Base-by-base conservation (phyloP, 1,140 invertebrate species). In the Alviniconcha marisindica region DNA sequence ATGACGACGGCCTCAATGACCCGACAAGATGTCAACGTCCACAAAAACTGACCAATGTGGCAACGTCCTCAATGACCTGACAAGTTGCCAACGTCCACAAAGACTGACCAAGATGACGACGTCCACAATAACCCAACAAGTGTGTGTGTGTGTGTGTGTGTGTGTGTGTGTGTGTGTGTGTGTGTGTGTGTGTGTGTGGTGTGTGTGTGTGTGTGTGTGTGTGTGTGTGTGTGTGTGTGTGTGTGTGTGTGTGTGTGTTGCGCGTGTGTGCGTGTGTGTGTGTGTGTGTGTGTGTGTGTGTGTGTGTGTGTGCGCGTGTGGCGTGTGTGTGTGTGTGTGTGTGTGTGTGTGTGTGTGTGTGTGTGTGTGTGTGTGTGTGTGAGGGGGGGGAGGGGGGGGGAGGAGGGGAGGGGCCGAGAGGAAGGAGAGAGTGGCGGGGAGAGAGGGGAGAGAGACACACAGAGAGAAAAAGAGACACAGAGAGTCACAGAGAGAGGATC, bases 171-270 rank as follows among this genome's bases (percentile, higher is more conserved):
- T n/a, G n/a, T n/a, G n/a, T n/a, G n/a, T n/a, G n/a, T n/a, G n/a
- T n/a, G n/a, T n/a, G n/a, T n/a, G n/a, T n/a, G n/a, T n/a, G n/a
- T n/a, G n/a, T n/a, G n/a, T n/a, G n/a, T n/a, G n/a, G n/a, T n/a
- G n/a, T n/a, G n/a, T n/a, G n/a, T 10, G 54, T 10, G 54, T 56
- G 54, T 56, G 54, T 56, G 54, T 56, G 54, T 56, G 54, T 56
- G 54, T 56, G 54, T 56, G 54, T 56, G 54, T 56, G 54, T 56
- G 54, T 56, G 54, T 56, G 54, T 56, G 54, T 56, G 54, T 56
- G 54, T 56, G 54, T 56, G 54, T 56, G 54, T 56, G 54, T 56
- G 54, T 56, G 54, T 56, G 54, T n/a, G n/a, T n/a, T 56, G 21
- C 21, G 28, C 54, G 54, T n/a, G 54, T n/a, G 21, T n/a, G 54